Percentiles rank a stretch among this genome's conserved stretches.
Evolutionary conservation across 2,113 vertebrate genomes (phyloP).

Genomic region (Xiphias gladius): DNA sequence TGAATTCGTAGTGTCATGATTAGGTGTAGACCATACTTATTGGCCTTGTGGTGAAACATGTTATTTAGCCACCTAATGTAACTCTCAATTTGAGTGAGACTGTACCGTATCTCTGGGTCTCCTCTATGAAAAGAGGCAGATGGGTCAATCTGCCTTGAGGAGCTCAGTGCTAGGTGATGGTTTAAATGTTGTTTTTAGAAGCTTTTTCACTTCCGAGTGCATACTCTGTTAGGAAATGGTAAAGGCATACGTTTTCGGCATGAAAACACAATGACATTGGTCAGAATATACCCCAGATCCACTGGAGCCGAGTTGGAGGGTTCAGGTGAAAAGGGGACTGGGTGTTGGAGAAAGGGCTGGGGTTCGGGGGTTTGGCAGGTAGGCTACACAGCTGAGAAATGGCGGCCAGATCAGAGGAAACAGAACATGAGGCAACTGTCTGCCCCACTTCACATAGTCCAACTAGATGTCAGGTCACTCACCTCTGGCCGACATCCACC

Average conservation of each 20-base stretch:
- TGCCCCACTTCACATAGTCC: neutral
- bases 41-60: neutral
- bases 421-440: slow-evolving; percentile 11
- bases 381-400: neutral
- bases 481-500: slow-evolving; percentile 91
- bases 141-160: neutral
- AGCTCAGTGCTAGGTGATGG: neutral
- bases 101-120: neutral
- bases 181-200: neutral
- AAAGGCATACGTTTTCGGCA: neutral
- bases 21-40: neutral
- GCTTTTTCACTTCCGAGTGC: neutral
- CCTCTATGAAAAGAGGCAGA: neutral
- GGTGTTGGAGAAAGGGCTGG: neutral
- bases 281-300: neutral
- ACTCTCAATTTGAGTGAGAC: neutral
- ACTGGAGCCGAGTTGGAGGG: neutral
- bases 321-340: neutral
- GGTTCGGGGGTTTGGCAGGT: neutral
- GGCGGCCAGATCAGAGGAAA: slow-evolving; percentile 32
- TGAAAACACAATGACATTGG: neutral
- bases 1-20: neutral
- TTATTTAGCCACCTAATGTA: neutral
- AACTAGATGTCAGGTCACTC: slow-evolving; percentile 60
- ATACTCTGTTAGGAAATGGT: neutral